Evolutionary conservation across 2,113 vertebrate genomes (phyloP), one percentile per base, ranked within the genome.

Genomic region (Elephantulus edwardii): DNA sequence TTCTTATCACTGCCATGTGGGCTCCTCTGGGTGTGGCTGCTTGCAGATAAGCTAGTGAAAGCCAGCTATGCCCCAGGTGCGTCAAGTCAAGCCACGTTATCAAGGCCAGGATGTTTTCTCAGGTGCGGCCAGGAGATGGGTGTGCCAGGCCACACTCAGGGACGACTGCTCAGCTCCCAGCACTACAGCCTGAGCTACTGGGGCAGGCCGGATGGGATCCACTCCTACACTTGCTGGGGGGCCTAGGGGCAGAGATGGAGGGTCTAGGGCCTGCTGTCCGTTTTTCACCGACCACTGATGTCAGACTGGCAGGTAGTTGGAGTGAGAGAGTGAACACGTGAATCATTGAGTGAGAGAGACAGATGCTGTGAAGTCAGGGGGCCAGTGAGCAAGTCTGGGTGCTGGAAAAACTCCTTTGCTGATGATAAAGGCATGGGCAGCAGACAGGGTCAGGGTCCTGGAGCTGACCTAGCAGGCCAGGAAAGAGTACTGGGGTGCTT

Each of bases 71-170:
- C 54, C 72, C 71, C 8, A 0, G 26, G 42, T 4, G 71, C 0
- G 0, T 3, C 19, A 22, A 35, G 5, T 10, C 19, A 22, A 35
- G 5, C 8, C 3, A 84, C 19, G 4, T 94, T 95, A 95, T 95
- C 93, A 0, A 2, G 46, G n/a, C 20, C 90, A 90, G 90, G 83
- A 90, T 95, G 95, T 96, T 96, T 90, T 95, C 92, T 91, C 35
- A 93, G 95, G 95, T 9, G 88, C 85, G 42, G 94, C 82, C 5
- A 33, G 77, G 56, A 30, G 28, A 35, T 9, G 17, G 93, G 79
- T 4, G 80, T 88, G 72, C 42, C 91, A 20, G 62, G 82, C 56
- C 83, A 2, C 66, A n/a, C 24, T 17, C 6, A 3, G n/a, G 44
- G 22, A 46, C 38, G 9, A 13, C 44, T 12, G 89, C 78, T 26